Conservation (phyloP, 2,113 vertebrate genomes). For the Steatornis caripensis region DNA sequence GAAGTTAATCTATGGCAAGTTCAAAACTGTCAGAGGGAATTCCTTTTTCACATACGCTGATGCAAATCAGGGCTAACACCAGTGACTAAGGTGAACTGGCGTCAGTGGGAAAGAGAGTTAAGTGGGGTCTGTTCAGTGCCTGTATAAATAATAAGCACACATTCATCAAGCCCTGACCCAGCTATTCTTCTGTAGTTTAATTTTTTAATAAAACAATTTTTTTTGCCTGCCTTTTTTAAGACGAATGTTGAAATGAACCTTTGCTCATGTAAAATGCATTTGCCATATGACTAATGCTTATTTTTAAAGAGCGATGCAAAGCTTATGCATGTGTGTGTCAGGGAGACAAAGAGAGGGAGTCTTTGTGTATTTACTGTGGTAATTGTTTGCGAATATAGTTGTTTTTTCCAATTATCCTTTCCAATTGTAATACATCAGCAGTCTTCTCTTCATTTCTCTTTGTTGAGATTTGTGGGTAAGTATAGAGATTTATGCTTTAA, state of each 20-base stretch:
- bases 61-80: conserved; percentile 19
- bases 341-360: not conserved
- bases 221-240: not conserved
- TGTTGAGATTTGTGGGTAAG: not conserved
- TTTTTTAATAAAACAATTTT: not conserved
- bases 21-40: conserved; percentile 38
- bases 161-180: not conserved
- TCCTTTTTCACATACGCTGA: not conserved
- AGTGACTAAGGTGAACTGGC: conserved; percentile 27
- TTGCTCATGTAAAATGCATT: conserved; percentile 3
- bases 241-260: not conserved
- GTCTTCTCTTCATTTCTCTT: not conserved
- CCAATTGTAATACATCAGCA: not conserved
- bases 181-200: not conserved
- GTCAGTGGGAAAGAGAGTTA: conserved; percentile 38
- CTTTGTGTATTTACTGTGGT: conserved; percentile 10
- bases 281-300: conserved; percentile 7
- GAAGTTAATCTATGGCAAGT: conserved; percentile 35
- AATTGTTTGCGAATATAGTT: conserved; percentile 24
- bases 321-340: not conserved
- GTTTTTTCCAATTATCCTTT: conserved; percentile 20
- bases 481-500: not conserved
- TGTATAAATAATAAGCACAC: not conserved
- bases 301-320: conserved; percentile 11
- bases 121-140: not conserved